Percentiles rank a stretch among this genome's conserved stretches.
Conservation (phyloP, 2,888 invertebrate species). For the Drosophila percnosoma region DNA sequence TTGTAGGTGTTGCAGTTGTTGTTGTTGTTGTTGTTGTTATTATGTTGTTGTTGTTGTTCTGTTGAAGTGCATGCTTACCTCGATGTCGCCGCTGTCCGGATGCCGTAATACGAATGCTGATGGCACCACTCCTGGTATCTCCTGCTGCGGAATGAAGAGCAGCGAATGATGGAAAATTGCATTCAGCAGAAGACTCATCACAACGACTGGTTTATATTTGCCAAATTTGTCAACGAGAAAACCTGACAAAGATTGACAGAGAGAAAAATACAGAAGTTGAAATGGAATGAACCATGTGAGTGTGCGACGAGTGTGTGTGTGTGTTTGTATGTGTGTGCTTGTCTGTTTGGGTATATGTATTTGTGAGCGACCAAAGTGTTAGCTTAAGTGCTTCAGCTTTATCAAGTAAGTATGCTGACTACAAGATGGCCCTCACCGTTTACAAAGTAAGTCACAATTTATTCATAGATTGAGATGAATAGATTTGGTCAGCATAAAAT, state of each 20-base stretch:
- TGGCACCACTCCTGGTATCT: slow-evolving; percentile 90
- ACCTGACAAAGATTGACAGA: slow-evolving; percentile 86
- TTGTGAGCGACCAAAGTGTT: slow-evolving; percentile 27
- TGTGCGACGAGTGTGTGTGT: not conserved
- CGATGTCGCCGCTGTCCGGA: slow-evolving; percentile 89
- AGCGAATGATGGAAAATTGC: slow-evolving; percentile 92
- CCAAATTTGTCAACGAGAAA: slow-evolving; percentile 94
- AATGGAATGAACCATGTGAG: slow-evolving; percentile 21
- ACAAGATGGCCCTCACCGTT: slow-evolving; percentile 35
- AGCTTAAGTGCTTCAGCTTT: slow-evolving; percentile 49
- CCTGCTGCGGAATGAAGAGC: slow-evolving; percentile 91
- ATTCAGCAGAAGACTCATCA: slow-evolving; percentile 91
- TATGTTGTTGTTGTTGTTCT: not conserved
- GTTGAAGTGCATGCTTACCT: slow-evolving; percentile 85
- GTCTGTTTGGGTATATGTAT: slow-evolving; percentile 4
- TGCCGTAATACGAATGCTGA: slow-evolving; percentile 91
- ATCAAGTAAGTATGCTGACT: slow-evolving; percentile 44
- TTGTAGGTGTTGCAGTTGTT: not conserved
- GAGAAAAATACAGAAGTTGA: slow-evolving; percentile 16
- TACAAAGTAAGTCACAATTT: slow-evolving; percentile 46
- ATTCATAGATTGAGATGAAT: slow-evolving; percentile 27
- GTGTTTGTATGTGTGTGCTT: not conserved
- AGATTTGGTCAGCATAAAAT: slow-evolving; percentile 17
- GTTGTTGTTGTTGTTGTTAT: not conserved
- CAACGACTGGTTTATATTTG: slow-evolving; percentile 93